Base-by-base conservation (phyloP, 1,140 invertebrate genomes). In the Ooceraea biroi region DNA sequence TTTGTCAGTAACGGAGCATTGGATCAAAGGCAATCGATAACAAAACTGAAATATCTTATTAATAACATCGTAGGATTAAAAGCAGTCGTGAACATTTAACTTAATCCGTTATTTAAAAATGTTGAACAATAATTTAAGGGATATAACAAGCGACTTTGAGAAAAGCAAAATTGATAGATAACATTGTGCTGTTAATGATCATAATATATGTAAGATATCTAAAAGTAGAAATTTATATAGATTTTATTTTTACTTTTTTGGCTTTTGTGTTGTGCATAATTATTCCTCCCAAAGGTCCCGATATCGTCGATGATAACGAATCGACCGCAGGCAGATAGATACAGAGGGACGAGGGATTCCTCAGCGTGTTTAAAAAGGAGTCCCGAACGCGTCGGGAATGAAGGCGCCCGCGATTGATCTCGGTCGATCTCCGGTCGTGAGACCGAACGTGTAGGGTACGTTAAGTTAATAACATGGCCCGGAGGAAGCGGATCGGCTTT, bases 401-500 rank as follows among this genome's bases (percentile, higher is more conserved):
- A 61, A 74, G 78, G 55, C 46, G 46, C 61, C 25, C 22, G 48
- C 66, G 68, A 73, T 82, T 82, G 71, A 73, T 82, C 69, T 82
- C 55, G 66, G 12, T 82, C 69, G 66, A 72, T 73, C 48, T 61
- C 7, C 36, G 55, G 44, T 61, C 69, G 55, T 61, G 44, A 73
- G 52, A 80, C 50, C 36, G 63, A 66, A 71, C 65, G 76, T 80
- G 65, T 50, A 73, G 30, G 36, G 50, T 61, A 82, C 27, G 69
- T 58, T 74, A 55, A 36, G 69, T 61, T 82, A 74, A 82, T 82
- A 74, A 74, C 58, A 82, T 61, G 41, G 76, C 76, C 71, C 69
- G 78, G 36, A 61, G 78, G 71, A 74, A 74, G 78, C 69, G 30
- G 71, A 74, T 82, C 78, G 71, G 71, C 78, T 82, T 74, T 73